phyloP scores from a whole-genome alignment of 2,113 vertebrate species.

The Maylandia zebra region DNA sequence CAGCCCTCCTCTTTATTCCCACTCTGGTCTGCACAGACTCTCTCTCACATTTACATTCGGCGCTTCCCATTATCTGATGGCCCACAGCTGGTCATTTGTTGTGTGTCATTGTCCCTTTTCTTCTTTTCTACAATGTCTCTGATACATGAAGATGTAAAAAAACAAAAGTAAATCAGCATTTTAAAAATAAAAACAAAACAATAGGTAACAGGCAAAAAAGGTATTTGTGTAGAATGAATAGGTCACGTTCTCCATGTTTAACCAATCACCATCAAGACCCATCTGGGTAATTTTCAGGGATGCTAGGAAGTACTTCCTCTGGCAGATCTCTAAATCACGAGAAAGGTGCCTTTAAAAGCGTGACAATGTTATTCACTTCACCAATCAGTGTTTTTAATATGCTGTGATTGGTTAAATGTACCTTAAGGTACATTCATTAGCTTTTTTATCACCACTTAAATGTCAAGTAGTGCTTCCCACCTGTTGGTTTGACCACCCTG shows the following conservation, averaged over 20 bases:
- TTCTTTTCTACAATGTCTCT: neutral
- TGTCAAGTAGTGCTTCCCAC: neutral
- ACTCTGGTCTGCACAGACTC: neutral
- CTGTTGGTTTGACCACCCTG: neutral
- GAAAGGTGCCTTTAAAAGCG: neutral
- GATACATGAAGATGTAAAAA: neutral
- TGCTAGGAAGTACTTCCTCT: neutral
- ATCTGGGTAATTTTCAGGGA: neutral
- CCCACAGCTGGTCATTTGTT: neutral
- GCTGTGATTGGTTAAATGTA: neutral
- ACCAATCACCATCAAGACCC: neutral
- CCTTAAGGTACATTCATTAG: neutral
- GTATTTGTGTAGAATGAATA: neutral
- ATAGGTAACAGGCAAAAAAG: neutral
- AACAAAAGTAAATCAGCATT: neutral
- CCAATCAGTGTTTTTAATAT: neutral
- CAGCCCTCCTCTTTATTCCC: neutral
- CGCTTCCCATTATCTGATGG: neutral
- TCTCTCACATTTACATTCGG: neutral
- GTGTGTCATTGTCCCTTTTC: neutral
- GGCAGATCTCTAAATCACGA: neutral
- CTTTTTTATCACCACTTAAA: neutral
- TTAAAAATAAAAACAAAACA: neutral
- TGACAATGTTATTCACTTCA: neutral
- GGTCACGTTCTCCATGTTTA: neutral